Conservation (phyloP, 2,797 vertebrate species). For the Pachyuromys duprasi region DNA sequence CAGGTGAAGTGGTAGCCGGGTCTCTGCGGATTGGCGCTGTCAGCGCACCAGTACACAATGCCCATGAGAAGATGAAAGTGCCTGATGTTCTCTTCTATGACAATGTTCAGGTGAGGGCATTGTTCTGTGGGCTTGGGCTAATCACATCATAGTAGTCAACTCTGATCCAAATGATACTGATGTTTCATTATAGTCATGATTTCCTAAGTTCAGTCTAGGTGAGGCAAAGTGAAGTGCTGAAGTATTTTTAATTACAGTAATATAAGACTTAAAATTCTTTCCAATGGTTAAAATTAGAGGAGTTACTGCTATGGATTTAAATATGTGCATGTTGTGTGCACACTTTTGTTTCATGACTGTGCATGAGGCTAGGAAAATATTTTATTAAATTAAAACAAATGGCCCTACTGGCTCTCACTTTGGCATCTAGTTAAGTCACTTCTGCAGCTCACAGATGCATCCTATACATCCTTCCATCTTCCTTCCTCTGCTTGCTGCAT, state of each 20-base stretch:
- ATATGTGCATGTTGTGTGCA: background rate
- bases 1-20: constrained; percentile 92
- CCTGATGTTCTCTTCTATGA: constrained; percentile 98
- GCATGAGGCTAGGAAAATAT: background rate
- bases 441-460: background rate
- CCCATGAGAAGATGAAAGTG: constrained; percentile 95
- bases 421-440: constrained; percentile 7
- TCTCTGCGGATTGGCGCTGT: constrained; percentile 93
- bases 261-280: constrained; percentile 10
- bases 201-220: constrained; percentile 15
- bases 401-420: background rate
- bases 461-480: background rate
- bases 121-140: background rate
- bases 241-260: constrained; percentile 14
- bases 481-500: background rate
- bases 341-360: background rate
- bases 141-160: background rate
- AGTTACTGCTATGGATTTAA: background rate
- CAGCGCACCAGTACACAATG: constrained; percentile 89
- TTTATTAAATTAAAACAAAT: constrained; percentile 30
- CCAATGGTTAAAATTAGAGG: constrained; percentile 34
- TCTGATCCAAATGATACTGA: background rate
- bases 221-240: background rate
- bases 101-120: constrained; percentile 93
- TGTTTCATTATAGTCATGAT: constrained; percentile 32